Evolutionary conservation across 2,888 invertebrate species (phyloP).

Genomic region (Polymixis flavicincta): DNA sequence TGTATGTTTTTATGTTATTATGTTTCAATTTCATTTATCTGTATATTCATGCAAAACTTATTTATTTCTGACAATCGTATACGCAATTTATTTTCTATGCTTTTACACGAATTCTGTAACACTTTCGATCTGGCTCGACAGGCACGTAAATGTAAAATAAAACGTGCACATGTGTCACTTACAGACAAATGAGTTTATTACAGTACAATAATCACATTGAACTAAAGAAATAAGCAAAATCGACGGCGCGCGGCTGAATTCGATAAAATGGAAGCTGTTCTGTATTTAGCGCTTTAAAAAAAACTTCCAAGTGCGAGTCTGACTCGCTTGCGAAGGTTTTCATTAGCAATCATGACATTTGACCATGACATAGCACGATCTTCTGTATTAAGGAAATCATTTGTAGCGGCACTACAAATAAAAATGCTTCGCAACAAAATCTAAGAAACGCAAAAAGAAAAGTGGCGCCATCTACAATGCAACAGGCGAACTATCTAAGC

Average conservation of each 20-base stretch:
- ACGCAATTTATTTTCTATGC: neutral
- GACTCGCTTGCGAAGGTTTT: no score
- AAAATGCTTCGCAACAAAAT: no score
- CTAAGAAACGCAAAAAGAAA: no score
- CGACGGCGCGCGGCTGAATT: neutral
- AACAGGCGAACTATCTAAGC: no score
- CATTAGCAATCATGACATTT: no score
- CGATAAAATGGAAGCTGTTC: neutral
- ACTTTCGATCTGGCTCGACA: neutral
- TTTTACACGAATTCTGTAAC: neutral
- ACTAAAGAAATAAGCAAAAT: slow-evolving; percentile 3
- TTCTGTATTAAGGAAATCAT: no score
- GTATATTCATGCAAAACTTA: neutral
- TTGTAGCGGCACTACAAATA: no score
- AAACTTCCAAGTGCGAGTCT: neutral
- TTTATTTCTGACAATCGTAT: neutral
- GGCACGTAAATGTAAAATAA: slow-evolving; percentile 11
- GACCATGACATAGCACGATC: no score
- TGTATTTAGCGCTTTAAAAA: neutral
- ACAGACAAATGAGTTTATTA: neutral
- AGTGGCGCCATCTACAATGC: no score
- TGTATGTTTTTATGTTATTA: neutral
- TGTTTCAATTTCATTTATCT: neutral
- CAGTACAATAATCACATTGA: slow-evolving; percentile 7
- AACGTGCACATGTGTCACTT: slow-evolving; percentile 24